Conservation (phyloP, 2,113 vertebrate genomes). For the Phocoena sinus region DNA sequence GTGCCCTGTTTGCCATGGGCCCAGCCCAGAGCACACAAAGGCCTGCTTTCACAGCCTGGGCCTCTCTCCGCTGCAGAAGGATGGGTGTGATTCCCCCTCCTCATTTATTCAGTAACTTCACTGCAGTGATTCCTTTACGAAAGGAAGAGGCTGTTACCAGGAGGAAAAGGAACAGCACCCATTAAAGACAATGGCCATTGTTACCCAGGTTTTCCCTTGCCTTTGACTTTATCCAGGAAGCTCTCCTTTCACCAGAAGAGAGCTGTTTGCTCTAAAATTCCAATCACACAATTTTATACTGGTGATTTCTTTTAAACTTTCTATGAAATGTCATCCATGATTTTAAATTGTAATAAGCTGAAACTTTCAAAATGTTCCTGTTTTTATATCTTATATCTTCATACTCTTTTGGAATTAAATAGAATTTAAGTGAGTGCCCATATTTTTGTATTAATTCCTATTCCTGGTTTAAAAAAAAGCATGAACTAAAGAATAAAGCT, state of each 20-base stretch:
- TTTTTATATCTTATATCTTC: background rate
- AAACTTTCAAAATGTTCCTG: background rate
- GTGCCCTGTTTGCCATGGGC: slow-evolving; percentile 84
- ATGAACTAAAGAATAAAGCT: background rate
- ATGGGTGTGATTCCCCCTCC: background rate
- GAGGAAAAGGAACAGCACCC: background rate
- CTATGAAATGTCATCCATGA: background rate
- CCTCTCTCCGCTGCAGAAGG: slow-evolving; percentile 35
- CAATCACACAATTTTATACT: background rate
- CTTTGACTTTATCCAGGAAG: background rate
- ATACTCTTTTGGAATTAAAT: rapidly evolving
- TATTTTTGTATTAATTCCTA: background rate
- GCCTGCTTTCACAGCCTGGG: slow-evolving; percentile 79
- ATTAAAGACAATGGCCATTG: background rate
- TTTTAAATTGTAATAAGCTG: background rate
- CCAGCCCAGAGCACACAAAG: slow-evolving; percentile 85
- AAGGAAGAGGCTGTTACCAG: background rate
- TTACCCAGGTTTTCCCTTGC: background rate
- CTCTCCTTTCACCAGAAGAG: background rate
- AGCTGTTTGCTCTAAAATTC: background rate
- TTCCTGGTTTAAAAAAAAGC: background rate
- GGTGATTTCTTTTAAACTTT: background rate
- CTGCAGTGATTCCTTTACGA: background rate
- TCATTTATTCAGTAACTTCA: slow-evolving; percentile 18
- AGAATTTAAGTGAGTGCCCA: rapidly evolving